phyloP scores from a whole-genome alignment of 2,113 vertebrate genomes.

The Trochalopteron elliotii region DNA sequence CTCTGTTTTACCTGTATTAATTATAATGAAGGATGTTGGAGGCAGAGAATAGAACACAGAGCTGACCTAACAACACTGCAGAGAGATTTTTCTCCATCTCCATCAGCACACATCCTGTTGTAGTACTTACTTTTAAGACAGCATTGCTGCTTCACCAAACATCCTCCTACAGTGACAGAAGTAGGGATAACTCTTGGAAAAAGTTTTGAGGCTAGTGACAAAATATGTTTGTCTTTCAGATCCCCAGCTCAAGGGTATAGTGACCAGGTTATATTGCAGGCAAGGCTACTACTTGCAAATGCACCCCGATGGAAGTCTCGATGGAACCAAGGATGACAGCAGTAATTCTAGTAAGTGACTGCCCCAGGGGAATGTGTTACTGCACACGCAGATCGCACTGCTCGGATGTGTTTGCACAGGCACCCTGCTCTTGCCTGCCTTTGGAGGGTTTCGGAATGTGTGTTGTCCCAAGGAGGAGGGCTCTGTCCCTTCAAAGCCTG shows the following conservation, averaged over 20 bases:
- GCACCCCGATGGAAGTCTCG: slow-evolving; percentile 99
- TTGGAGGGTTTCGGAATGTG: slow-evolving; percentile 26
- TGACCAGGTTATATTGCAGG: slow-evolving; percentile 99
- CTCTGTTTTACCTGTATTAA: slow-evolving; percentile 5
- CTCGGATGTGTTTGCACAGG: neutral
- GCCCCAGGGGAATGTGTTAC: slow-evolving; percentile 18
- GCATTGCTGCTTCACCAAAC: slow-evolving; percentile 38
- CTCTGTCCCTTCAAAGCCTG: neutral
- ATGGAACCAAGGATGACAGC: slow-evolving; percentile 99
- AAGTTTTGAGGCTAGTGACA: slow-evolving; percentile 69
- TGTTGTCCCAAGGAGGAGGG: neutral
- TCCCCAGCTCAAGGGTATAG: slow-evolving; percentile 99
- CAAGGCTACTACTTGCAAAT: slow-evolving; percentile 99
- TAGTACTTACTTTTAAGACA: slow-evolving; percentile 20
- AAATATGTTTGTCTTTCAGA: slow-evolving; percentile 86
- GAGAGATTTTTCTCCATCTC: neutral
- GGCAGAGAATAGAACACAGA: neutral
- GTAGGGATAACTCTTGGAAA: slow-evolving; percentile 37
- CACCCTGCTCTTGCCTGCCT: neutral
- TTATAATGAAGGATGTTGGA: neutral
- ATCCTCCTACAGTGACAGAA: slow-evolving; percentile 44
- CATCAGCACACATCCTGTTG: neutral
- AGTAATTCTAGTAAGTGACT: slow-evolving; percentile 94
- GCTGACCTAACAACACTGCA: neutral
- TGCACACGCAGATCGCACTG: neutral